These are phyloP conservation scores for Sinocyclocheilus maitianheensis DNA, from an alignment of 2,113 vertebrate genomes.

Conservation along the genomic window DNA sequence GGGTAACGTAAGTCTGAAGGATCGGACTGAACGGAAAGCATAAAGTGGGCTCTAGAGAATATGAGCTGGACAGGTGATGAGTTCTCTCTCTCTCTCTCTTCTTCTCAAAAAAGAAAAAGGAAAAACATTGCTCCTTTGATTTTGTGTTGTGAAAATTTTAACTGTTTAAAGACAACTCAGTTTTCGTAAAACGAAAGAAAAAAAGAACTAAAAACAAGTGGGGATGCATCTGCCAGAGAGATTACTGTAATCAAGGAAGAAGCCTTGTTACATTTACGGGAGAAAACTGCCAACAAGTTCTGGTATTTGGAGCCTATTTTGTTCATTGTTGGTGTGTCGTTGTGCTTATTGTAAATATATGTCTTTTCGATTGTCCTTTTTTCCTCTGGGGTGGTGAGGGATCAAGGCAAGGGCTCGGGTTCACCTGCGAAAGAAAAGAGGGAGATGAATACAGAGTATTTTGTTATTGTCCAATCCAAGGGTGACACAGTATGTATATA, in stretches of 20 bases:
- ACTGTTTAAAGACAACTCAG: slow-evolving; percentile 59
- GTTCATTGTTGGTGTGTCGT: slow-evolving; percentile 87
- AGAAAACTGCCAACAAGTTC: slow-evolving; percentile 80
- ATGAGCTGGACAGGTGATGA: slow-evolving; percentile 15
- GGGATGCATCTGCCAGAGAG: slow-evolving; percentile 78
- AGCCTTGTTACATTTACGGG: slow-evolving; percentile 73
- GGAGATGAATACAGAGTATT: slow-evolving; percentile 87
- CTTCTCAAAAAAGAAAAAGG: slow-evolving; percentile 51
- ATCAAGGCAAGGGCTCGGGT: slow-evolving; percentile 72
- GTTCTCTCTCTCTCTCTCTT: not conserved
- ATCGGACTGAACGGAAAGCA: slow-evolving; percentile 21
- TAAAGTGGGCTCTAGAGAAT: not conserved
- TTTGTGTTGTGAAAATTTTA: slow-evolving; percentile 59
- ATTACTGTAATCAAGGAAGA: slow-evolving; percentile 68
- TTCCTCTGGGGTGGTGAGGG: slow-evolving; percentile 73
- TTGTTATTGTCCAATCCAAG: slow-evolving; percentile 93
- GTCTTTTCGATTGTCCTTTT: slow-evolving; percentile 85
- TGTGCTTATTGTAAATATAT: slow-evolving; percentile 89
- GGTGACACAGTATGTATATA: slow-evolving; percentile 90
- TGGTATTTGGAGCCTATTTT: slow-evolving; percentile 82
- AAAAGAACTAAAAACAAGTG: slow-evolving; percentile 57
- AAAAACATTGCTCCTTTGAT: slow-evolving; percentile 53
- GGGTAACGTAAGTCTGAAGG: slow-evolving; percentile 13
- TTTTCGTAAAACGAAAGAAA: slow-evolving; percentile 61
- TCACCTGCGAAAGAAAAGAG: slow-evolving; percentile 71